These are phyloP conservation scores for Lepidotrigona ventralis DNA, from an alignment of 1,140 invertebrate species.

Conservation along the genomic window DNA sequence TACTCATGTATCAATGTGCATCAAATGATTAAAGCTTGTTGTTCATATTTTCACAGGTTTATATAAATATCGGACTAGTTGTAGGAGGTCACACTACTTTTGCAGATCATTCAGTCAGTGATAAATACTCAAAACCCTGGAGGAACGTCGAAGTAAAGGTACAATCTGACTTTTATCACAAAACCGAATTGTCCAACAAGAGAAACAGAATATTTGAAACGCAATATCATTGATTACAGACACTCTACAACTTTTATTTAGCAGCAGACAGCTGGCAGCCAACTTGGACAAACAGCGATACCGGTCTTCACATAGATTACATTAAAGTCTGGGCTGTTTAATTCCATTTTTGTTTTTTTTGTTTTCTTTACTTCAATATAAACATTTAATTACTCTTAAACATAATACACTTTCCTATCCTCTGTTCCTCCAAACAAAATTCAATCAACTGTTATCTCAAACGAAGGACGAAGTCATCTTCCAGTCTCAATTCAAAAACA, in stretches of 20 bases:
- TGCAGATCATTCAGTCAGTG: constrained; percentile 80
- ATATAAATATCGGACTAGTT: constrained; percentile 86
- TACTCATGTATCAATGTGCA: too few relatives aligned
- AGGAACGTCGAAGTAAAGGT: constrained; percentile 79
- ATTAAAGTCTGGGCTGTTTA: constrained; percentile 83
- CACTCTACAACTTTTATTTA: constrained; percentile 79
- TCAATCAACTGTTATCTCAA: too few relatives aligned
- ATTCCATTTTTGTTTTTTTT: constrained; percentile 49
- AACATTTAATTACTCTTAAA: too few relatives aligned
- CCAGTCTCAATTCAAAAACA: background rate
- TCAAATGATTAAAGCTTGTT: background rate
- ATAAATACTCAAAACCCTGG: constrained; percentile 85
- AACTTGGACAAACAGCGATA: constrained; percentile 82
- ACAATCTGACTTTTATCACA: background rate
- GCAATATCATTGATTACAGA: constrained; percentile 65
- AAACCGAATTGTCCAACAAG: background rate
- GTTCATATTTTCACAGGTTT: constrained; percentile 82
- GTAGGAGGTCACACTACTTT: constrained; percentile 88
- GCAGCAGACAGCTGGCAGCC: constrained; percentile 80
- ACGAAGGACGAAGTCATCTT: too few relatives aligned
- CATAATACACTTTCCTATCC: too few relatives aligned
- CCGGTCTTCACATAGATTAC: constrained; percentile 83
- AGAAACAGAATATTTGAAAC: background rate
- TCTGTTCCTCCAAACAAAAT: too few relatives aligned
- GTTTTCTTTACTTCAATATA: too few relatives aligned